Percentiles rank a stretch among this genome's conserved stretches.
These are phyloP conservation scores for Brachyhypopomus occidentalis DNA, from an alignment of 2,113 vertebrate genomes.

Conservation along the genomic window DNA sequence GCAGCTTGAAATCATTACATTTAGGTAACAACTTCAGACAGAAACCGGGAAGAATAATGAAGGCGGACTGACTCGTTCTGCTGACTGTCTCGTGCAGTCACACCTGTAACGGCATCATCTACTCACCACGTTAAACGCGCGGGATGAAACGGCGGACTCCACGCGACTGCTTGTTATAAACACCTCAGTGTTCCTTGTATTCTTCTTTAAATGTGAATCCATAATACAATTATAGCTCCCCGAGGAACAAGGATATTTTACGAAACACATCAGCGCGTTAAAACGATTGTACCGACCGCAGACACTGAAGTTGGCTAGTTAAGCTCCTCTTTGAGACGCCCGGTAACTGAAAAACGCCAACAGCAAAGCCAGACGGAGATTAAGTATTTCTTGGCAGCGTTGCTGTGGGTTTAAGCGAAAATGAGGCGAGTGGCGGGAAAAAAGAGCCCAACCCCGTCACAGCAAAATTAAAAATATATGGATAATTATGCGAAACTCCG, in stretches of 20 bases:
- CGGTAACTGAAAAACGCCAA: conserved; percentile 70
- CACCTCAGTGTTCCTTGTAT: conserved; percentile 62
- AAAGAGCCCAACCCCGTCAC: conserved; percentile 56
- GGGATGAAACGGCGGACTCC: no score
- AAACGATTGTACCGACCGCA: no score
- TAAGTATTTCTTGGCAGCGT: conserved; percentile 73
- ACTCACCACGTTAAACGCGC: not conserved
- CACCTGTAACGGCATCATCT: conserved; percentile 2
- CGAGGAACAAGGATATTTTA: not conserved
- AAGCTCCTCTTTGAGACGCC: conserved; percentile 68
- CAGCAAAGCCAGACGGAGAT: conserved; percentile 68
- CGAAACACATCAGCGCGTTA: no score
- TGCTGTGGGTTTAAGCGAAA: conserved; percentile 66
- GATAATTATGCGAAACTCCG: conserved; percentile 68
- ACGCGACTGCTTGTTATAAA: conserved; percentile 62
- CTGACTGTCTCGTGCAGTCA: no score
- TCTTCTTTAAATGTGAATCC: conserved; percentile 50
- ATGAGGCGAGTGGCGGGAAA: conserved; percentile 68
- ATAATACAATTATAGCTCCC: conserved; percentile 20
- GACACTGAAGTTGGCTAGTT: conserved; percentile 69
- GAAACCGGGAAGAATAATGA: no score
- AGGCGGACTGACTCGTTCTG: no score
- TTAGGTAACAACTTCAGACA: no score
- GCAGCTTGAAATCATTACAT: no score
- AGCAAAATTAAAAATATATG: conserved; percentile 70